These are phyloP conservation scores for Nesometra sesokonis DNA, from an alignment of 35 echinoderm and acorn worm genomes.

Conservation along the genomic window DNA sequence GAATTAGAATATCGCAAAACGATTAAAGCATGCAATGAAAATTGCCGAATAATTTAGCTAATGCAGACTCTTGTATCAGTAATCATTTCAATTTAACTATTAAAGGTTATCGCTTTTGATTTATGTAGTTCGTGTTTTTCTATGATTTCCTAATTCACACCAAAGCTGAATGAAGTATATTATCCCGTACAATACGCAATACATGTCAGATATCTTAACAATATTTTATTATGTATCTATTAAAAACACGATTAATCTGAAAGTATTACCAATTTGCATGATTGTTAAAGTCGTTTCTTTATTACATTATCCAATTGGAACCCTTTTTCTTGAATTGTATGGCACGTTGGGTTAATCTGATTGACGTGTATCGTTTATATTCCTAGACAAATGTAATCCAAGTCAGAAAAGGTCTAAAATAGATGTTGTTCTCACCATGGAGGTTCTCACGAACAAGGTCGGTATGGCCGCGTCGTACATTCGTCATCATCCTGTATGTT, in stretches of 20 bases:
- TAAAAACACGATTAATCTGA: neutral
- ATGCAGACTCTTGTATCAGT: neutral
- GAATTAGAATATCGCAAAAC: neutral
- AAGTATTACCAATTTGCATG: neutral
- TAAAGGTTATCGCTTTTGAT: neutral
- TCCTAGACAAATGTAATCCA: neutral
- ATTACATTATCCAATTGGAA: neutral
- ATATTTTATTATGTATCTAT: neutral
- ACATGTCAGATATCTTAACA: neutral
- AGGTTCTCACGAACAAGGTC: neutral
- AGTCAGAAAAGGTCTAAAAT: neutral
- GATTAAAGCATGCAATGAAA: neutral
- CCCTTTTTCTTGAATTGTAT: neutral
- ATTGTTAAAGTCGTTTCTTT: neutral
- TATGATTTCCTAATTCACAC: neutral
- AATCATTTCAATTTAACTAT: neutral
- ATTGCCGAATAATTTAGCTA: neutral
- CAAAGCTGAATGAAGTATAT: neutral
- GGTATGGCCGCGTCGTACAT: neutral
- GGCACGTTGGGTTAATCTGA: neutral
- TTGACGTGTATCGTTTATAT: neutral
- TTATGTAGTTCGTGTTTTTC: neutral
- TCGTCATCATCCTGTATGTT: no score
- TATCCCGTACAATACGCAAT: neutral
- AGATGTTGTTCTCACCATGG: neutral